phyloP scores from a whole-genome alignment of 2,888 invertebrate species.

The Empis stercorea region DNA sequence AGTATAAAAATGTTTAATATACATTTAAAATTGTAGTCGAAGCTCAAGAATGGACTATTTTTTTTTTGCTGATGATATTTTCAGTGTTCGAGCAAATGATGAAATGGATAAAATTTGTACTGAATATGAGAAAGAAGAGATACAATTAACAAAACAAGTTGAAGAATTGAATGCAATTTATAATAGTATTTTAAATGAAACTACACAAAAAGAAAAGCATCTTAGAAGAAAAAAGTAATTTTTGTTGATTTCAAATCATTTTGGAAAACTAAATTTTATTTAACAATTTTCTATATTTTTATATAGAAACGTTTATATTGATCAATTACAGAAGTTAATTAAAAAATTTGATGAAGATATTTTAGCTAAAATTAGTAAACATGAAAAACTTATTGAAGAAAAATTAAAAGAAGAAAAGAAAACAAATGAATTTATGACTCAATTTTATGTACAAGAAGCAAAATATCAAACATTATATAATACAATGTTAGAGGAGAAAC shows the following conservation, averaged over 20 bases:
- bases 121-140: not conserved
- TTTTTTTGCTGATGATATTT: too few species aligned
- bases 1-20: not conserved
- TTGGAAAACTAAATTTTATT: too few species aligned
- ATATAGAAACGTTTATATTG: constrained; percentile 24
- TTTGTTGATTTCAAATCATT: too few species aligned
- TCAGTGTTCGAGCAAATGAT: not conserved
- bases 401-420: constrained; percentile 16
- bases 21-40: too few species aligned
- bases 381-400: constrained; percentile 18
- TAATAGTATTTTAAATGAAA: constrained; percentile 15
- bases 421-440: constrained; percentile 21
- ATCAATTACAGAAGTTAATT: constrained; percentile 25
- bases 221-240: constrained; percentile 28
- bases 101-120: not conserved
- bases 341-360: constrained; percentile 29
- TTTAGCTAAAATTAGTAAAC: constrained; percentile 25
- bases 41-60: too few species aligned
- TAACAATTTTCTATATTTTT: not conserved
- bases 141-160: constrained; percentile 15
- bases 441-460: constrained; percentile 19
- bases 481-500: constrained; percentile 23
- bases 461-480: constrained; percentile 23
- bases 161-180: constrained; percentile 14
- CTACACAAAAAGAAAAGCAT: constrained; percentile 20